These are phyloP conservation scores for Myioborus miniatus DNA, from an alignment of 2,797 vertebrate species.

Conservation along the genomic window DNA sequence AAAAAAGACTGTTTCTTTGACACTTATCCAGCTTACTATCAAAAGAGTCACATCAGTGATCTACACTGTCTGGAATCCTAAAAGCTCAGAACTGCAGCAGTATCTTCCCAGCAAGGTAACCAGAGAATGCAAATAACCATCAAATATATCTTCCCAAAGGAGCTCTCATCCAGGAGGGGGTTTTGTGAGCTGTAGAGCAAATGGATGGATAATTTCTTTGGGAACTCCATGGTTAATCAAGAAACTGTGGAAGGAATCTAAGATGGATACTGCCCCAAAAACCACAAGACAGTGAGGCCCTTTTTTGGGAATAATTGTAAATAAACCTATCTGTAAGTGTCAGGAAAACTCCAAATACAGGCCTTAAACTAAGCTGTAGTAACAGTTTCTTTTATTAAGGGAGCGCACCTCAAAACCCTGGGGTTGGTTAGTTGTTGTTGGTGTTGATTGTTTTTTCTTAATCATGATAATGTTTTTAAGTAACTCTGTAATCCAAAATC, in stretches of 20 bases:
- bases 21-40: not conserved
- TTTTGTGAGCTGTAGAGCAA: constrained; percentile 16
- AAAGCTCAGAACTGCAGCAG: not conserved
- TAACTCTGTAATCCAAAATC: not conserved
- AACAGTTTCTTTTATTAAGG: not conserved
- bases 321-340: not conserved
- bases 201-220: not conserved
- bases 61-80: not conserved
- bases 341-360: not conserved
- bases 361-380: not conserved
- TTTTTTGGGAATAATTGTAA: not conserved
- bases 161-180: not conserved
- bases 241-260: not conserved
- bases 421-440: accelerated
- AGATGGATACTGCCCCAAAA: not conserved
- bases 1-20: not conserved
- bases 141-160: constrained; percentile 15
- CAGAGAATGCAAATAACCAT: not conserved
- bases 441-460: not conserved
- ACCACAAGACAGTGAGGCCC: not conserved
- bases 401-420: not conserved
- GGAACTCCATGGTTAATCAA: not conserved
- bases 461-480: not conserved
- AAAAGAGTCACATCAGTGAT: not conserved
- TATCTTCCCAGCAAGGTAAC: not conserved